These are phyloP conservation scores for Eumacrocentrus americanus DNA, from an alignment of 2,888 invertebrate species.

Conservation along the genomic window DNA sequence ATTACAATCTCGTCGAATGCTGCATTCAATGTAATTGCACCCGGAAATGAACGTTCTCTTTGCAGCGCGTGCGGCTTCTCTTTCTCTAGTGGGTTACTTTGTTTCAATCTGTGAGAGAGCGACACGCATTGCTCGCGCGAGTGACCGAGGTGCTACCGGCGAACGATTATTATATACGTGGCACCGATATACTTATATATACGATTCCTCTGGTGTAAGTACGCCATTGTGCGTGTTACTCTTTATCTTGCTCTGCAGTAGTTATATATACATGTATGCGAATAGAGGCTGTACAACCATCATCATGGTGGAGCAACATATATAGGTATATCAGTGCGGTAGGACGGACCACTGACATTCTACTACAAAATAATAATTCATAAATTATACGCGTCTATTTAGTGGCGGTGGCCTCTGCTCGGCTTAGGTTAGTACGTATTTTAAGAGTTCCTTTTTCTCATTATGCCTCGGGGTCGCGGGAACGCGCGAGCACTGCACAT, in stretches of 20 bases:
- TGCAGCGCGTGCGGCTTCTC: constrained; percentile 20
- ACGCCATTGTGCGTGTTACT: not conserved
- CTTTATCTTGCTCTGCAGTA: not conserved
- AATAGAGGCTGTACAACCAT: not conserved
- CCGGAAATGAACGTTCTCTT: constrained; percentile 25
- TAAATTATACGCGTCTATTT: constrained; percentile 55
- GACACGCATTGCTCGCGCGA: constrained; percentile 1
- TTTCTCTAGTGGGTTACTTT: constrained; percentile 12
- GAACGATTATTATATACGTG: too few species aligned
- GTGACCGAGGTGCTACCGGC: too few species aligned
- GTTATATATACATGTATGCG: not conserved
- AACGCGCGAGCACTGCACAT: too few species aligned
- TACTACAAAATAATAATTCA: constrained; percentile 57
- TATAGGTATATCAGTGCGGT: not conserved
- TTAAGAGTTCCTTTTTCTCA: too few species aligned
- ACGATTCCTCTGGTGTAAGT: not conserved
- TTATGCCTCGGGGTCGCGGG: too few species aligned
- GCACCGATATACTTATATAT: not conserved
- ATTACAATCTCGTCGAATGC: constrained; percentile 11
- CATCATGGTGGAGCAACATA: not conserved
- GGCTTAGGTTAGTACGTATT: too few species aligned
- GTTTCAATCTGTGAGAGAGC: constrained; percentile 25
- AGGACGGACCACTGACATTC: constrained; percentile 45
- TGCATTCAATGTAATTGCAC: constrained; percentile 8
- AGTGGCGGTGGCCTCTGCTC: constrained; percentile 40